Evolutionary conservation across 2,113 vertebrate genomes (phyloP).

Genomic region (Rynchops niger): DNA sequence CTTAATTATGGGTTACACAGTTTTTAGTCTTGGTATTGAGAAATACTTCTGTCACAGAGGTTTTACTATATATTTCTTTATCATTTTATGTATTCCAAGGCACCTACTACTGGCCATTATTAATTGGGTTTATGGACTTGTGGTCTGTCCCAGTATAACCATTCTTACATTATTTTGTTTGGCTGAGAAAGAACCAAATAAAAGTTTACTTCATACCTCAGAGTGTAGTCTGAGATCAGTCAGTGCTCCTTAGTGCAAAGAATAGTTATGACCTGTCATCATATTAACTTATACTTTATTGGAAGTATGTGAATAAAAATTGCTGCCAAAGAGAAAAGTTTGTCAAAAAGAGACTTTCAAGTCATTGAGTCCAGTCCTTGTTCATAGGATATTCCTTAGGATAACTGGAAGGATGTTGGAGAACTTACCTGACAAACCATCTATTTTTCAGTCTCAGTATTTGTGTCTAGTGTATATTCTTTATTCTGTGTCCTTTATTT

Average conservation of each 20-base stretch:
- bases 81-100: neutral
- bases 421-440: neutral
- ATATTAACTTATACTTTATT: neutral
- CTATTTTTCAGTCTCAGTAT: neutral
- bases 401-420: neutral
- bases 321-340: neutral
- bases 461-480: neutral
- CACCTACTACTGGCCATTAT: neutral
- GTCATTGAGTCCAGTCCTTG: neutral
- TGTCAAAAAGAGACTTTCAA: neutral
- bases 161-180: neutral
- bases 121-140: neutral
- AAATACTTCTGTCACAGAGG: neutral
- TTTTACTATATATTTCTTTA: neutral
- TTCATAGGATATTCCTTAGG: neutral
- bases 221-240: accelerated
- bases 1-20: neutral
- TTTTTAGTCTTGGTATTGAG: neutral
- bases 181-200: neutral
- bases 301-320: neutral
- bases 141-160: neutral
- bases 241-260: neutral
- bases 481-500: neutral
- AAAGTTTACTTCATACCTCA: neutral
- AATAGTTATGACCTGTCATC: neutral